phyloP scores from a whole-genome alignment of 2,888 invertebrate species.

The Aspidapion aeneum region DNA sequence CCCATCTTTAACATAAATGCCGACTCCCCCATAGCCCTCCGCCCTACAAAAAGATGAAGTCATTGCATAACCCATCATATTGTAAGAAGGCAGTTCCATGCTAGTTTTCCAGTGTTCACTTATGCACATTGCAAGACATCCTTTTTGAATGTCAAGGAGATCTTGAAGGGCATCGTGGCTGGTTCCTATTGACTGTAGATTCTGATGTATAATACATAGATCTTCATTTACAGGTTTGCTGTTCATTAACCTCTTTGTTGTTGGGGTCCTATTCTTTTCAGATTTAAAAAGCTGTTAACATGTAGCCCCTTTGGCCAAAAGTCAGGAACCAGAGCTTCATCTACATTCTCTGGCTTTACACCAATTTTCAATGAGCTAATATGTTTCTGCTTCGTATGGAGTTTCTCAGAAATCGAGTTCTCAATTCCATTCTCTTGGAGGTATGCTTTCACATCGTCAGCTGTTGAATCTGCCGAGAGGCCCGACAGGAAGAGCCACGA shows the following conservation, averaged over 20 bases:
- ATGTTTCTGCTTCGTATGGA: no score
- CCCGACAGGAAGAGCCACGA: no score
- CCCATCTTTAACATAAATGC: not conserved
- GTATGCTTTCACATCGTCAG: no score
- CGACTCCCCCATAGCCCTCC: not conserved
- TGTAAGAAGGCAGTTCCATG: not conserved
- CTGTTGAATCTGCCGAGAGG: no score
- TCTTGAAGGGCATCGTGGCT: no score
- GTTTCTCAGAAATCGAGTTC: no score
- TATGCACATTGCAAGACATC: not conserved
- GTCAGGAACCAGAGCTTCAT: no score
- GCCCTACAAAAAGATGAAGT: not conserved
- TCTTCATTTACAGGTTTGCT: not conserved
- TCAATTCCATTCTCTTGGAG: no score
- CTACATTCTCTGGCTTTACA: no score
- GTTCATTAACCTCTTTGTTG: not conserved
- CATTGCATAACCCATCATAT: not conserved
- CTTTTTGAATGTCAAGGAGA: not conserved
- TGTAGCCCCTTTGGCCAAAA: no score
- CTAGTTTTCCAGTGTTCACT: not conserved
- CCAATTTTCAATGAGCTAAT: no score
- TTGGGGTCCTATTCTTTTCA: not conserved
- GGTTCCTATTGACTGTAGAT: not conserved
- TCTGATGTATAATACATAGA: not conserved
- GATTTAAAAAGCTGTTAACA: not conserved